Conservation (phyloP, 1,140 invertebrate species). For the Oncopeltus fasciatus region DNA sequence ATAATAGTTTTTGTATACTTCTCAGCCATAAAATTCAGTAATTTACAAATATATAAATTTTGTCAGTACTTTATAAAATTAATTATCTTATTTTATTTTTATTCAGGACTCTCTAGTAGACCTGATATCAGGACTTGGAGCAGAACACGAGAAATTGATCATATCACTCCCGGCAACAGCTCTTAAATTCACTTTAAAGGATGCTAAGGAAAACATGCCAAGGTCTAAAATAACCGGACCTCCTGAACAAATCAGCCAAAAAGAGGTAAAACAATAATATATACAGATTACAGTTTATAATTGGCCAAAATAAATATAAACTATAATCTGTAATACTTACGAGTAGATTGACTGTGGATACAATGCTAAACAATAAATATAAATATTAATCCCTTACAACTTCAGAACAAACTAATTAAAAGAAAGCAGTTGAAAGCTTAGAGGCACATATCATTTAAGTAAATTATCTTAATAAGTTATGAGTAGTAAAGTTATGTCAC, state of each 20-base stretch:
- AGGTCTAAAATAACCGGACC: slow-evolving; percentile 43
- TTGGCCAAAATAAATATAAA: too few relatives aligned
- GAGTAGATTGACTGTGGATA: too few relatives aligned
- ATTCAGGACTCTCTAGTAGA: slow-evolving; percentile 60
- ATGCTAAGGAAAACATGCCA: slow-evolving; percentile 48
- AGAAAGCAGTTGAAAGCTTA: too few relatives aligned
- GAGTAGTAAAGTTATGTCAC: too few relatives aligned
- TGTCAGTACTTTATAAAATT: background rate
- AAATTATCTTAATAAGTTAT: too few relatives aligned
- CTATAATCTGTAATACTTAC: too few relatives aligned
- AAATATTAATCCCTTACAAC: too few relatives aligned
- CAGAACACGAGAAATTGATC: slow-evolving; percentile 49
- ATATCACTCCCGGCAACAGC: slow-evolving; percentile 52
- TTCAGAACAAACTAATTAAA: too few relatives aligned
- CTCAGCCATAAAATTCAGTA: background rate
- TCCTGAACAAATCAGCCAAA: slow-evolving; percentile 40
- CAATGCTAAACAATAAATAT: too few relatives aligned
- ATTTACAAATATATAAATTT: background rate
- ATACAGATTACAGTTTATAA: too few relatives aligned
- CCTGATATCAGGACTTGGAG: slow-evolving; percentile 52
- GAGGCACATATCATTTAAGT: too few relatives aligned
- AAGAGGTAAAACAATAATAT: slow-evolving; percentile 39
- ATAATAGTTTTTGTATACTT: too few relatives aligned
- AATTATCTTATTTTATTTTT: background rate
- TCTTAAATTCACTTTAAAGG: slow-evolving; percentile 46